Evolutionary conservation across 2,888 invertebrate genomes (phyloP), one percentile per base, ranked within the genome.

Genomic region (Linnaemya tessellans): DNA sequence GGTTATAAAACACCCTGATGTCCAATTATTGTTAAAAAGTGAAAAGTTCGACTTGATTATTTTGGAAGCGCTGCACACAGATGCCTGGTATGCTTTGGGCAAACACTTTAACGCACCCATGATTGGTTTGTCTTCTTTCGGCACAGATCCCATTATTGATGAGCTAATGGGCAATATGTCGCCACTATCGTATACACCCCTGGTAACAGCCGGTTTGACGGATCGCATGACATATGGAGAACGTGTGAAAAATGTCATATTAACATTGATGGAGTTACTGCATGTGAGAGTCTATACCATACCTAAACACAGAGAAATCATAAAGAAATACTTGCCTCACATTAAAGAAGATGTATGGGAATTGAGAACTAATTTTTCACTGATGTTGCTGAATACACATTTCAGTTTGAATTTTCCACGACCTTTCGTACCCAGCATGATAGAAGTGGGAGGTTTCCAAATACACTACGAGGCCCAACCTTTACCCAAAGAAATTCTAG

Each of bases 391-490:
- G 0, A 92, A 92, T 84, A 90, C 89, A 41, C 92, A 92, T 74
- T 90, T 91, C 35, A 89, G 90, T 3, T 58, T 92, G n/a, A 89
- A 90, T 30, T 90, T 86, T 80, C 89, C 91, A 0, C 89, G 91
- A 3, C 90, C 92, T 0, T 90, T 91, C 81, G 87, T 91, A 49
- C 91, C 92, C 2, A 92, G 91, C 78, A 91, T 92, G 91, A 88
- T 92, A 2, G 90, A 92, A 70, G 90, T 92, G 8, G 92, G 92
- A 1, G 92, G 92, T 0, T 84, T 92, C 43, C 92, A 92, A 60
- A 88, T 92, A 15, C 84, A 91, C 15, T 88, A 89, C 9, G 87
- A 88, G 43, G 84, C 88, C 0, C 86, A 89, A 1, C 88, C 90
- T 0, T 68, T 92, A 43, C 91, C 92, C 0, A 80, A 84, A 43